A percentile compares a stretch with the other conserved stretches of the same genome.
phyloP scores from a whole-genome alignment of 2,113 vertebrate species.

The Elachura formosa region DNA sequence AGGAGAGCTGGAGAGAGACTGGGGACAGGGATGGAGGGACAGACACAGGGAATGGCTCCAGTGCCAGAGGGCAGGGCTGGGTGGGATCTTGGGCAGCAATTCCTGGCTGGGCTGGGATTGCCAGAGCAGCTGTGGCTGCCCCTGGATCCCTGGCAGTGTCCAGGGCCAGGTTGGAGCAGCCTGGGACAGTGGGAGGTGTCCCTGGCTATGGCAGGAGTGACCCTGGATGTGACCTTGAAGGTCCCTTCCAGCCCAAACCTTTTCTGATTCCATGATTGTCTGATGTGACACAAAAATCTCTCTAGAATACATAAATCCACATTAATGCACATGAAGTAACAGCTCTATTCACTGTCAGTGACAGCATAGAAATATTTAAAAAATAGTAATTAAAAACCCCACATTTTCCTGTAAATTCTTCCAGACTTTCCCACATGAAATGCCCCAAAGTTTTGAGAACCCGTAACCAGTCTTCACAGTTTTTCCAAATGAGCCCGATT shows the following conservation, averaged over 20 bases:
- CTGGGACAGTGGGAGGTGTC: accelerated
- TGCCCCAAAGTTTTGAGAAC: neutral
- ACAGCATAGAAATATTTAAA: neutral
- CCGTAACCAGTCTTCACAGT: no score
- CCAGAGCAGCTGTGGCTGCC: neutral
- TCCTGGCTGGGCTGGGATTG: neutral
- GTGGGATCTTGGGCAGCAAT: neutral
- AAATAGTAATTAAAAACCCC: neutral
- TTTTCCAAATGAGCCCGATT: neutral
- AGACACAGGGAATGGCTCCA: neutral
- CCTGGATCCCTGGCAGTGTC: neutral
- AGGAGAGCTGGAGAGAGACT: neutral
- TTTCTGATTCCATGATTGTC: neutral
- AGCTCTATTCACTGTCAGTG: neutral
- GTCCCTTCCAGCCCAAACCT: neutral
- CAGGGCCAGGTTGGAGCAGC: neutral
- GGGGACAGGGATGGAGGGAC: accelerated
- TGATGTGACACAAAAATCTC: neutral
- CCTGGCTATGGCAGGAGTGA: neutral
- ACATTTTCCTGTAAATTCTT: neutral
- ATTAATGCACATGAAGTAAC: neutral
- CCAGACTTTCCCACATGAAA: neutral
- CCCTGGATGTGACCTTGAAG: neutral
- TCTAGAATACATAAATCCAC: neutral
- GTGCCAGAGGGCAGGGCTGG: accelerated